Percentiles rank a stretch among this genome's conserved stretches.
These are phyloP conservation scores for Antechinus stuartii DNA, from an alignment of 2,113 vertebrate genomes.

Conservation along the genomic window DNA sequence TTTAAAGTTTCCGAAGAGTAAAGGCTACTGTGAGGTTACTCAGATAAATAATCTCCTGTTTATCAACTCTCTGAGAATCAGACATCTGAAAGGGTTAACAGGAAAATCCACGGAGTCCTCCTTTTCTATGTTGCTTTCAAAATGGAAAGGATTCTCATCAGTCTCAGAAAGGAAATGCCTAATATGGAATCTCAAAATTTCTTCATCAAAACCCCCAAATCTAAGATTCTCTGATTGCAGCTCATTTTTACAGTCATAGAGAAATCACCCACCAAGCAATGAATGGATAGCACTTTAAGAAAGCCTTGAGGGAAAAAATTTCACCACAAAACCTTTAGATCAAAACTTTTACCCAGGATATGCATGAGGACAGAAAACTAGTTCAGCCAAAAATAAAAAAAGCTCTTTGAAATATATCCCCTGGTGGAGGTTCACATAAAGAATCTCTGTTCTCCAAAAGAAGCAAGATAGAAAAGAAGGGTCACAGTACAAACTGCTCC, in stretches of 20 bases:
- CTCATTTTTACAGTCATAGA: neutral
- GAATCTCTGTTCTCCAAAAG: neutral
- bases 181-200: neutral
- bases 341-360: neutral
- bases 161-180: neutral
- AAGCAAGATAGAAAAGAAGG: neutral
- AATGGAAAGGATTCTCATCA: neutral
- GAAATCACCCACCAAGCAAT: neutral
- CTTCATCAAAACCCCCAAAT: neutral
- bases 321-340: neutral
- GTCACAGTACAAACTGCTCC: neutral
- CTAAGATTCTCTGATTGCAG: neutral
- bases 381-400: slow-evolving; percentile 30
- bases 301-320: neutral
- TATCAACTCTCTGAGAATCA: neutral
- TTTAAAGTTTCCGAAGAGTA: neutral
- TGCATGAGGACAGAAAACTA: neutral
- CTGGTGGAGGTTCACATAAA: neutral
- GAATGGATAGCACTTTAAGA: neutral
- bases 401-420: neutral
- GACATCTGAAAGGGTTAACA: neutral
- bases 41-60: neutral
- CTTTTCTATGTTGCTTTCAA: neutral
- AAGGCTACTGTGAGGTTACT: neutral
- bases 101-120: neutral